A percentile compares a stretch with the other conserved stretches of the same genome.
Evolutionary conservation across 2,113 vertebrate species (phyloP).

Genomic region (Ceyx melanurus): DNA sequence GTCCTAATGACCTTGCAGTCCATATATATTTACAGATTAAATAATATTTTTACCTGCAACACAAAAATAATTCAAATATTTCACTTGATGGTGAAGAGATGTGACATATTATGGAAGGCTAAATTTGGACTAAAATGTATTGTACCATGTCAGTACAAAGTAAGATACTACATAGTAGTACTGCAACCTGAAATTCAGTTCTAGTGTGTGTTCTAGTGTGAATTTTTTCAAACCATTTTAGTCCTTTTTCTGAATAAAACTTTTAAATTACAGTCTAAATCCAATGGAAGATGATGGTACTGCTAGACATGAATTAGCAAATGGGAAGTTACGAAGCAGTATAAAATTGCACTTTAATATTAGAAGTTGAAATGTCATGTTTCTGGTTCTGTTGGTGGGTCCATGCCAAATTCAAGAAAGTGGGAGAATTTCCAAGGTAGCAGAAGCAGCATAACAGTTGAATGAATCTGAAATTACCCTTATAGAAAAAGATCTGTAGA

Average conservation of each 20-base stretch:
- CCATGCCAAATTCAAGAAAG: neutral
- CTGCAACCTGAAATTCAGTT: neutral
- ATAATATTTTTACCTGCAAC: neutral
- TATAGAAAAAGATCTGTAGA: neutral
- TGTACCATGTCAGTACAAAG: neutral
- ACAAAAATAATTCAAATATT: neutral
- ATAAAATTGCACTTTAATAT: neutral
- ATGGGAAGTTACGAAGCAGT: neutral
- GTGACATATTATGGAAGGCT: neutral
- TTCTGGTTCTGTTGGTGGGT: neutral
- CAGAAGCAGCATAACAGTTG: neutral
- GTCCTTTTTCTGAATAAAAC: neutral
- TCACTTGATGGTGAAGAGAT: neutral
- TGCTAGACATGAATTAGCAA: neutral
- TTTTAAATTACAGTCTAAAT: neutral
- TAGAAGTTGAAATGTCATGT: neutral
- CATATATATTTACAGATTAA: neutral
- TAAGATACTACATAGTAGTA: neutral
- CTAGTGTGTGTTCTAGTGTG: neutral
- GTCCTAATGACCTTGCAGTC: neutral
- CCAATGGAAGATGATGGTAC: neutral
- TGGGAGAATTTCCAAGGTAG: neutral
- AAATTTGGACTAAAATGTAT: neutral
- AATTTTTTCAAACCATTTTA: neutral
- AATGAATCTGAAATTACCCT: slow-evolving; percentile 31